A percentile compares a stretch with the other conserved stretches of the same genome.
Evolutionary conservation across 2,797 vertebrate species (phyloP).

Genomic region (Cynodonichthys magdalenae): DNA sequence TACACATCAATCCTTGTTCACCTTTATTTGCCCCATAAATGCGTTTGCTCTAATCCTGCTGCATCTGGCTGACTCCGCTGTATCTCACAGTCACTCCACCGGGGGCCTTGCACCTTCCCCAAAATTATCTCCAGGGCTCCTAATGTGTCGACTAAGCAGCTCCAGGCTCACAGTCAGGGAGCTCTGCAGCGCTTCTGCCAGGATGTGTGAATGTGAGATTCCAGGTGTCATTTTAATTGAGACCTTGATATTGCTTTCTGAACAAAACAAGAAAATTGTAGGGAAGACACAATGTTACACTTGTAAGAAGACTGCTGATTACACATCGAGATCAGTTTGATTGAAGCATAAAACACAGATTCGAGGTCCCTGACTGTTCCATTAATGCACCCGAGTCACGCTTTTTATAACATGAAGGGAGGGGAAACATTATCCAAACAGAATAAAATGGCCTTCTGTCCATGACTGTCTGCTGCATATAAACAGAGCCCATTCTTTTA

Average conservation of each 20-base stretch:
- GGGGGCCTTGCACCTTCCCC: constrained; percentile 20
- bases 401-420: constrained; percentile 6
- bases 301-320: constrained; percentile 37
- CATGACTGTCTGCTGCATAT: constrained; percentile 32
- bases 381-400: constrained; percentile 16
- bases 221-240: constrained; percentile 57
- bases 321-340: constrained; percentile 25
- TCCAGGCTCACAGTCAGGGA: constrained; percentile 13
- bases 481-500: constrained; percentile 42
- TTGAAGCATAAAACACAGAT: constrained; percentile 25
- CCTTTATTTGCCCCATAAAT: constrained; percentile 7
- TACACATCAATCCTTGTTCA: constrained; percentile 15
- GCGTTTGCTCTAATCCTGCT: constrained; percentile 2
- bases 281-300: constrained; percentile 16
- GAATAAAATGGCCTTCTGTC: constrained; percentile 18
- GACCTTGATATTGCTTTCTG: constrained; percentile 35
- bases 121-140: constrained; percentile 22
- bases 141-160: constrained; percentile 35
- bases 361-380: constrained; percentile 18
- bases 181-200: constrained; percentile 20
- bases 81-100: constrained; percentile 10
- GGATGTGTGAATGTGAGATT: constrained; percentile 43
- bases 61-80: constrained; percentile 8
- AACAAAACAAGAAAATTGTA: constrained; percentile 38
- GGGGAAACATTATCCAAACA: constrained; percentile 25